Conservation (phyloP, 2,113 vertebrate genomes). For the Lophotis ruficrista region DNA sequence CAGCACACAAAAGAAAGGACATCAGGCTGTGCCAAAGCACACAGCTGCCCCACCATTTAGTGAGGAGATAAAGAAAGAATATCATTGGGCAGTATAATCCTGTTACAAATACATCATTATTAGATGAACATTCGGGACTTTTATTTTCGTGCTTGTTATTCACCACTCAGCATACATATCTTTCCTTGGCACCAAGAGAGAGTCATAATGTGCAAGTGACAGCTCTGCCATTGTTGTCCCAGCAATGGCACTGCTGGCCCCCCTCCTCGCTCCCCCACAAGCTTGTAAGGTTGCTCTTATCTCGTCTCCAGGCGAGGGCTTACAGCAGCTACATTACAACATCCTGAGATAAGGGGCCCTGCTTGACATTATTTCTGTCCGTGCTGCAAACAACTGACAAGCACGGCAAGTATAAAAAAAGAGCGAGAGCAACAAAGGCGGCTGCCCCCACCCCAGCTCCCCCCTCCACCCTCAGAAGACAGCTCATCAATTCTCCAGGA, state of each 20-base stretch:
- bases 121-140: conserved; percentile 87
- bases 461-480: conserved; percentile 75
- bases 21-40: conserved; percentile 80
- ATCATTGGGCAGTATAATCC: conserved; percentile 79
- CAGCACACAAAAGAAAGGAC: conserved; percentile 87
- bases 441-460: background rate
- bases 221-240: conserved; percentile 82
- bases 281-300: conserved; percentile 86
- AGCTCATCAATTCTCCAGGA: conserved; percentile 94
- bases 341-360: conserved; percentile 86
- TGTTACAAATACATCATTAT: conserved; percentile 89
- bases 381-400: conserved; percentile 82
- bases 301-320: conserved; percentile 83
- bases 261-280: conserved; percentile 13
- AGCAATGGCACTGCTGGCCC: background rate
- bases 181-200: conserved; percentile 78
- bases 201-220: conserved; percentile 75
- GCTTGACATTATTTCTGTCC: conserved; percentile 86
- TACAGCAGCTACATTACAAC: conserved; percentile 83
- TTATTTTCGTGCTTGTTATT: conserved; percentile 82
- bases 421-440: conserved; percentile 64
- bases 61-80: conserved; percentile 82
- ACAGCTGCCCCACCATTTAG: conserved; percentile 88
- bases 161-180: conserved; percentile 72
- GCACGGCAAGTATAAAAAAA: conserved; percentile 81